Evolutionary conservation across 2,888 invertebrate genomes (phyloP), one percentile per base, ranked within the genome.

Genomic region (Campoletis raptor): DNA sequence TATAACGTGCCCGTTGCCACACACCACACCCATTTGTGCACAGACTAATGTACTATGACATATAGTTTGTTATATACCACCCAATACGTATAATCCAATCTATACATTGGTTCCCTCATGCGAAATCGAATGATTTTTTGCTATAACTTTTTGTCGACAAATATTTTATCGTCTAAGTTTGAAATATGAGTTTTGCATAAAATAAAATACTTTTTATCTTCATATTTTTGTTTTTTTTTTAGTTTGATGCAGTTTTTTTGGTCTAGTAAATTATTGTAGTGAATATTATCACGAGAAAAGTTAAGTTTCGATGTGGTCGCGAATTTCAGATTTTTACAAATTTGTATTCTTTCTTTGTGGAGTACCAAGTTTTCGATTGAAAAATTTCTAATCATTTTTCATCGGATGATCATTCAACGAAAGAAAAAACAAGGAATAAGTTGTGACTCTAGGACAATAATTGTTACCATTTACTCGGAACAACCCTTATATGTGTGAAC

Each of bases 1-100:
- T 81, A 81, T 81, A 73, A 74, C 81, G 81, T 66, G 72, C 30
- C 48, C 61, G 42, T 70, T 77, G 66, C 77, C 37, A 18, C 78
- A 67, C 78, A 69, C 70, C 42, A 37, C 52, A 52, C 42, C 36
- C 61, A 57, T 42, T 45, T 36, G 18, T 70, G 57, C 52, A 12
- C 40, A 42, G 40, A n/a, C 52, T 74, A 73, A 73, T 73, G 73
- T 74, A 66, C 40, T 66, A 40, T 74, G 66, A 66, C 66, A 48
- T 74, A 81, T 81, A 81, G 40, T 61, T 36, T 79, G 42, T 40
- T 69, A 79, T 69, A 79, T 24, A 66, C 61, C 48, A 52, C 2
- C 48, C 36, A 48, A 79, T 79, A 64, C 45, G 64, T 64, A 76
- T 40, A 48, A 64, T 40, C 45, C 48, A 45, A 76, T 45, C 30